Base-by-base conservation (phyloP, 2,113 vertebrate species). In the Scolopax mira region DNA sequence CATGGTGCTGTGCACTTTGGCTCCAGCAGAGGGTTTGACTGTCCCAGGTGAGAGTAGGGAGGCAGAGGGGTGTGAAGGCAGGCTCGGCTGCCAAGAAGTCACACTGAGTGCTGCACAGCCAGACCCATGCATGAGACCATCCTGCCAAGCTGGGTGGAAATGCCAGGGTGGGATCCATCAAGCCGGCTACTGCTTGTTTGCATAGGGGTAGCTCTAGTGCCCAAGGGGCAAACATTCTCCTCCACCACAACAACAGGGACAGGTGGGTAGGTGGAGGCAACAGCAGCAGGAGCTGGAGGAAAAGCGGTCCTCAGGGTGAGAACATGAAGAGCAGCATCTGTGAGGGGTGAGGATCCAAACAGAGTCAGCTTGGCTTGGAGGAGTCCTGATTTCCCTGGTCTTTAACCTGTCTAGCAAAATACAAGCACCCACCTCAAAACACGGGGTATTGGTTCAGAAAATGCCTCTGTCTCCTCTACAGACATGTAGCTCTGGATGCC, bases 1-100 rank as follows among this genome's bases (percentile, higher is more conserved):
- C 49, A 18, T 3, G 1, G 11, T n/a, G 24, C 19, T 46, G 31
- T n/a, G n/a, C 0, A 0, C 66, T 86, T 58, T 1, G 9, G 11
- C 55, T 70, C 55, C 13, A 12, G 42, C 33, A 66, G 37, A 61
- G 46, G 6, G 1, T 39, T 64, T 31, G 22, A n/a, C 18, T 13
- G 46, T 39, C 52, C 42, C 39, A 44, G 35, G 27, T 75, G 52
- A 91, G 35, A 69, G 64, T 0, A 0, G 13, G 15, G 42, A 62
- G 23, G 17, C 31, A 72, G 33, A 57, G 13, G 35, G 22, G 33
- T 16, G 42, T 16, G 74, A 79, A 72, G 54, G 42, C 64, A 80
- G 41, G 58, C 41, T 78, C 4, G 1, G 44, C 41, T 84, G 55
- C 31, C 15, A 27, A 49, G 41, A 61, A 79, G 44, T 31, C n/a